Base-by-base conservation (phyloP, 1,140 invertebrate species). In the Lordiphosa mommai region DNA sequence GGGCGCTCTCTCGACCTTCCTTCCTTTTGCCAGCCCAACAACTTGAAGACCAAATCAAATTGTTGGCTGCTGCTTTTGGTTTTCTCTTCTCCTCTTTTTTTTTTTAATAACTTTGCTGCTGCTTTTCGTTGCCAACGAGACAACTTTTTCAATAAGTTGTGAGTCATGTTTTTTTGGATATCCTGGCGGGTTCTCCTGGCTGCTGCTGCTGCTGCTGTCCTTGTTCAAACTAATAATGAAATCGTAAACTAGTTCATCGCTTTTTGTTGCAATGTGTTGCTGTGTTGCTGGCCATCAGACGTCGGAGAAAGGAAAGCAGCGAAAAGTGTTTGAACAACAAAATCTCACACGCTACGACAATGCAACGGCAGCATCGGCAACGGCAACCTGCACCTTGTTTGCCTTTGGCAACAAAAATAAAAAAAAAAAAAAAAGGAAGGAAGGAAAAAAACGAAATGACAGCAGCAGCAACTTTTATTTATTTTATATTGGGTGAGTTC, bases 141-240 rank as follows among this genome's bases (percentile, higher is more conserved):
- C 67, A 82, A 82, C 51, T 84, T 82, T 84, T 82, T 84, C 76
- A 82, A 82, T 82, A 82, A 84, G 71, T 84, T 72, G 58, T 61
- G 37, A 82, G 51, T 61, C 55, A 57, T 77, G 67, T 55, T 70
- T 67, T 61, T 72, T 51, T 33, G 38, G 34, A 13, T 56, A 40
- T 53, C 20, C 47, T 16, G 32, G 50, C 27, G 17, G 23, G 23
- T 27, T 27, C 36, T 49, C 36, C 51, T n/a, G 47, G 23, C 40
- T 52, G 23, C n/a, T n/a, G n/a, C 36, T n/a, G 53, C 43, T 55
- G 36, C 40, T 30, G 37, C 34, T 80, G 70, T 60, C 76, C 66
- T 63, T 76, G 77, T 64, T 84, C 76, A 82, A 82, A 84, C 76
- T 82, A 82, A 82, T 82, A 82, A 82, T 82, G 76, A 82, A 82